Evolutionary conservation across 2,113 vertebrate species (phyloP).

Genomic region (Gambusia holbrooki): DNA sequence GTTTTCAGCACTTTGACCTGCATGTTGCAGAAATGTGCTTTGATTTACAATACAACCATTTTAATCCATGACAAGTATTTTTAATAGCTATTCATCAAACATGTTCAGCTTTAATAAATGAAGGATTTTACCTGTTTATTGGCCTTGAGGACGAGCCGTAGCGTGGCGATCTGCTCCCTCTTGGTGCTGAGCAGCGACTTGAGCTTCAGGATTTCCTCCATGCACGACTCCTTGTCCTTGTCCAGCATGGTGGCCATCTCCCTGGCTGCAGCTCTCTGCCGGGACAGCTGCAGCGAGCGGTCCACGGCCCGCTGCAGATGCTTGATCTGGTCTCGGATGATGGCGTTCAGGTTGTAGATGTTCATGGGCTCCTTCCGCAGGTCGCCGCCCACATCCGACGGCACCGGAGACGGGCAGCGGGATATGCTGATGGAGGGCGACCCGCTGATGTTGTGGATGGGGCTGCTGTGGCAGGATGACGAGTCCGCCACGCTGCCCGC

Average conservation of each 20-base stretch:
- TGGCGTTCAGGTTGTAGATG: constrained; percentile 98
- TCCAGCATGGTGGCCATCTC: constrained; percentile 92
- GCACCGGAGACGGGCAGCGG: constrained; percentile 85
- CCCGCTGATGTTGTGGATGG: constrained; percentile 81
- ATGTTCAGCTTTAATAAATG: neutral
- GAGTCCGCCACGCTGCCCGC: constrained; percentile 65
- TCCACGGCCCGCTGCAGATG: constrained; percentile 97
- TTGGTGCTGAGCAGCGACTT: constrained; percentile 97
- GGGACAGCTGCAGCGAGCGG: constrained; percentile 92
- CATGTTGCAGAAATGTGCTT: too few relatives aligned
- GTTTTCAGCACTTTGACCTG: too few relatives aligned
- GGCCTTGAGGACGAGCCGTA: constrained; percentile 95
- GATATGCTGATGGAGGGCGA: constrained; percentile 85
- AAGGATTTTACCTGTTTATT: constrained; percentile 90
- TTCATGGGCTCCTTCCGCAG: constrained; percentile 98
- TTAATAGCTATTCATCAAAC: too few relatives aligned
- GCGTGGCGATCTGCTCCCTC: constrained; percentile 95
- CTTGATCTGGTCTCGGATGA: constrained; percentile 98
- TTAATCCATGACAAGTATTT: too few relatives aligned
- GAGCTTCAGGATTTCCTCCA: constrained; percentile 98
- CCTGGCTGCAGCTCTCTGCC: constrained; percentile 91
- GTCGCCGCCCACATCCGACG: constrained; percentile 86
- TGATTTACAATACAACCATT: too few relatives aligned
- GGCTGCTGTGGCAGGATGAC: constrained; percentile 76
- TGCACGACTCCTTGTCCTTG: constrained; percentile 95